phyloP scores from a whole-genome alignment of 2,888 invertebrate species.

The Perizoma flavofasciatum region DNA sequence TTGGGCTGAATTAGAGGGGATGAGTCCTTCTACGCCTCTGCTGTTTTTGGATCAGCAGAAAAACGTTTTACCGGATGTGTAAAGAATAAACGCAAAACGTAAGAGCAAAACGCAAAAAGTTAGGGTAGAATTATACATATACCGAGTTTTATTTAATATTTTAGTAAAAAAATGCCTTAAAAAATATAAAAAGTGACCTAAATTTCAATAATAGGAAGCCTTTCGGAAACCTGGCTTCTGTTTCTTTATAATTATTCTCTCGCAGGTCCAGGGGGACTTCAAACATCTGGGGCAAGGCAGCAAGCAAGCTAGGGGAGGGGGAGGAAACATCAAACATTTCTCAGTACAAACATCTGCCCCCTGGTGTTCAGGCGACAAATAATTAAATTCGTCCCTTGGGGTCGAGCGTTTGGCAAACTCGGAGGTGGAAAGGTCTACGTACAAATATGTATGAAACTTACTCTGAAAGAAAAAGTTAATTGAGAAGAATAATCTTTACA shows the following conservation, averaged over 20 bases:
- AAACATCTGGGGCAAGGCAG: conserved; percentile 4
- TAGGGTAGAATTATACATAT: too few species aligned
- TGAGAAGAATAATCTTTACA: too few species aligned
- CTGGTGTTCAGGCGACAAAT: conserved; percentile 9
- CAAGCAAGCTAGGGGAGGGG: not conserved
- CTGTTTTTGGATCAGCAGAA: too few species aligned
- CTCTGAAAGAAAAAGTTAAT: not conserved
- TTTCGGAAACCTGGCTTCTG: not conserved
- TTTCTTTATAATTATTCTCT: conserved; percentile 11
- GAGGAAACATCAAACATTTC: conserved; percentile 24
- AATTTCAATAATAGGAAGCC: too few species aligned
- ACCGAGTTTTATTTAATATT: too few species aligned
- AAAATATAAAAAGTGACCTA: too few species aligned
- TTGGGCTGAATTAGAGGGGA: too few species aligned
- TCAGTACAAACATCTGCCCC: conserved; percentile 24
- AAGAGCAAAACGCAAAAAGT: too few species aligned
- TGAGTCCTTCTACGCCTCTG: too few species aligned
- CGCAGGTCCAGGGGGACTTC: conserved; percentile 10
- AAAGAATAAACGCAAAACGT: too few species aligned
- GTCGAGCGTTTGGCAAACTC: conserved; percentile 18
- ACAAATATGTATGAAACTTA: conserved; percentile 10
- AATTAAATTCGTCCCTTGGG: conserved; percentile 15
- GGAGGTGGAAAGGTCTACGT: conserved; percentile 1
- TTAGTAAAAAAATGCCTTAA: too few species aligned
- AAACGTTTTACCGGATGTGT: too few species aligned